Evolutionary conservation across 2,113 vertebrate species (phyloP).

Genomic region (Lathamus discolor): DNA sequence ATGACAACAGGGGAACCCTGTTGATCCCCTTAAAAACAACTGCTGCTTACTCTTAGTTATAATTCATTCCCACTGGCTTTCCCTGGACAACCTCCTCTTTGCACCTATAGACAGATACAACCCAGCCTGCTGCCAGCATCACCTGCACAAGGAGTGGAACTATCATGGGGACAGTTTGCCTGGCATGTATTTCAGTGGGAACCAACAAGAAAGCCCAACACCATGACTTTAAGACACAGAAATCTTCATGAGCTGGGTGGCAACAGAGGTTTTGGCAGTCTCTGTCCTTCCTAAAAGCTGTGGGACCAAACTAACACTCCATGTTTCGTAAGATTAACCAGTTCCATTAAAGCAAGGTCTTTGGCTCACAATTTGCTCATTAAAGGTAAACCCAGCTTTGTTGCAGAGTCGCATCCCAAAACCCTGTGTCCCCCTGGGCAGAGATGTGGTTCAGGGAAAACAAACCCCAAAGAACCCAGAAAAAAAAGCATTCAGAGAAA

Average conservation of each 20-base stretch:
- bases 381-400: neutral
- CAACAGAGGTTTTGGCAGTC: neutral
- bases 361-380: neutral
- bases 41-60: neutral
- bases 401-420: neutral
- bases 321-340: rapidly evolving
- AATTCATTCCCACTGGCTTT: neutral
- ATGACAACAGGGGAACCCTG: conserved; percentile 51
- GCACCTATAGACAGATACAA: neutral
- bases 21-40: neutral
- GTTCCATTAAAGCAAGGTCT: neutral
- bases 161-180: neutral
- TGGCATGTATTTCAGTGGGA: neutral
- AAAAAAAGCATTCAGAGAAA: neutral
- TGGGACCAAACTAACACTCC: neutral
- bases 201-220: neutral
- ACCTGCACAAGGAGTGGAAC: neutral
- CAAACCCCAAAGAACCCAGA: neutral
- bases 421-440: rapidly evolving
- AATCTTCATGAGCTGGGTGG: neutral
- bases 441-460: neutral
- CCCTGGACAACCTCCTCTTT: neutral
- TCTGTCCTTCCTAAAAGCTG: neutral
- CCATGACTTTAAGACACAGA: neutral
- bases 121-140: neutral